Evolutionary conservation across 2,113 vertebrate species (phyloP).

Genomic region (Podocnemis expansa): DNA sequence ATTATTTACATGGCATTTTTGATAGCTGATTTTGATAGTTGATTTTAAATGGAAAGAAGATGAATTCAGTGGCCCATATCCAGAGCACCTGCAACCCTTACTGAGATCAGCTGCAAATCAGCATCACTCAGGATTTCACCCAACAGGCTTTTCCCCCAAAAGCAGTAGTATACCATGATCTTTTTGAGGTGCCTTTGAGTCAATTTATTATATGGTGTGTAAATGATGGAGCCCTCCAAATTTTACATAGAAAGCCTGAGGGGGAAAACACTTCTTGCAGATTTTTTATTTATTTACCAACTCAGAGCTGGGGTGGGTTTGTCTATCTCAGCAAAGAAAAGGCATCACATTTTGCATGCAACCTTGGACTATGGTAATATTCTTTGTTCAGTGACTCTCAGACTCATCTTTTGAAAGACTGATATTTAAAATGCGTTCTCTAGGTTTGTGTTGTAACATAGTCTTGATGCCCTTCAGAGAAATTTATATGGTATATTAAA

Average conservation of each 20-base stretch:
- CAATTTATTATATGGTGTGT: neutral
- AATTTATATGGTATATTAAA: conserved; percentile 32
- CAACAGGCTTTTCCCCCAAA: neutral
- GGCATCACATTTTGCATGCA: neutral
- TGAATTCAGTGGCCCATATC: neutral
- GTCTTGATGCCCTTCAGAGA: conserved; percentile 29
- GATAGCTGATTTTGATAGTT: neutral
- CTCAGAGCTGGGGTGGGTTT: neutral
- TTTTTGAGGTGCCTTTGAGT: neutral
- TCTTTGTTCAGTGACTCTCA: neutral
- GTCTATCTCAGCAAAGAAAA: neutral
- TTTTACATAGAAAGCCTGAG: neutral
- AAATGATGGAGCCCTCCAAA: neutral
- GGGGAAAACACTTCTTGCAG: neutral
- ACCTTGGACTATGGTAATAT: conserved; percentile 41
- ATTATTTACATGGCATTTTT: neutral
- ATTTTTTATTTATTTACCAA: conserved; percentile 8
- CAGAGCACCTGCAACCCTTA: accelerated
- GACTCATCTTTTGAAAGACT: conserved; percentile 31
- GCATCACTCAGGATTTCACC: neutral
- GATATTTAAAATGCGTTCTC: conserved; percentile 37
- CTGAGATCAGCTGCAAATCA: neutral
- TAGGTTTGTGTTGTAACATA: neutral
- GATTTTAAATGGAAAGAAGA: neutral
- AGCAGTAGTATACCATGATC: neutral